Evolutionary conservation across 1,140 invertebrate genomes (phyloP), one percentile per base, ranked within the genome.

Genomic region (Nasonia vitripennis): DNA sequence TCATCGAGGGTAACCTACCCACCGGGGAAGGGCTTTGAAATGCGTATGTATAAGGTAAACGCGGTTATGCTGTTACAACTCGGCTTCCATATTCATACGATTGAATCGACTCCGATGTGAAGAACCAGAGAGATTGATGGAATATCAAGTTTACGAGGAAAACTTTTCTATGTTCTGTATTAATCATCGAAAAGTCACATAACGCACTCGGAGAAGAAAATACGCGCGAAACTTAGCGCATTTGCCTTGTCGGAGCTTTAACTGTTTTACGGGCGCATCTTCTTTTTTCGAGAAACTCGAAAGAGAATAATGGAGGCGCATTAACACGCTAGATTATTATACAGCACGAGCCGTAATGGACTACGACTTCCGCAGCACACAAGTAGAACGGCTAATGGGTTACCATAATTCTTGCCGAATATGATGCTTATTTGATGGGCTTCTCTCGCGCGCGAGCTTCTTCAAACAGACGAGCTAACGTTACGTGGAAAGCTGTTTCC

Each of bases 221-320:
- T 48, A 78, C 55, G 48, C 55, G 48, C n/a, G 41, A n/a, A 79
- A 79, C 31, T 67, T 67, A 34, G 70, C 48, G 48, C 67, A 51
- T 81, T 81, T 81, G 17, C 14, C 10, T 51, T 6, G 27, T 37
- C 17, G 7, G 17, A 17, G 48, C 31, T 81, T 51, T 34, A 45
- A 81, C 70, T 45, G 68, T 37, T 73, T 81, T 73, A 12, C 37
- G 67, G 23, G 23, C 71, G 62, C 27, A 27, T 27, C 27, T 27
- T 74, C 17, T 67, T 75, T 31, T 83, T 55, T 55, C 71, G 51
- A 1, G 34, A 67, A 77, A 48, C 31, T 83, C 48, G 34, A 27
- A 77, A 83, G 62, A 62, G 55, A 83, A 83, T 67, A 67, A 77
- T 75, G 73, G 4, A 14, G 51, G 4, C n/a, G 17, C 81, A 77